These are phyloP conservation scores for Myopa testacea DNA, from an alignment of 2,888 invertebrate species.

Conservation along the genomic window DNA sequence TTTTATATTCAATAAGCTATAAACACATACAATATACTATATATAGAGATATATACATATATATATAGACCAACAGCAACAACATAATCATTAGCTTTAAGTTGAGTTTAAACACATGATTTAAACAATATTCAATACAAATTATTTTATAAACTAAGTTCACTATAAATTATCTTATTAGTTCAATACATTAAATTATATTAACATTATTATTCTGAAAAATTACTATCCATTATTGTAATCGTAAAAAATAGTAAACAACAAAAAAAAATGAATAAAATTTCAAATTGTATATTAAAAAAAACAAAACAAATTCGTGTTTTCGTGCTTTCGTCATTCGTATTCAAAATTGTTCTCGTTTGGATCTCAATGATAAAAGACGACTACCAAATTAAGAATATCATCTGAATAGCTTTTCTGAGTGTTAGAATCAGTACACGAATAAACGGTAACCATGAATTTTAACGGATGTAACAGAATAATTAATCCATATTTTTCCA, in stretches of 20 bases:
- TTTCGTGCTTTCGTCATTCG: no score
- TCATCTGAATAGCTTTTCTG: no score
- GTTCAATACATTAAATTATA: not conserved
- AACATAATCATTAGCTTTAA: constrained; percentile 17
- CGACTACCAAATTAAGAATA: no score
- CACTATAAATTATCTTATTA: not conserved
- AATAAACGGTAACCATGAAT: no score
- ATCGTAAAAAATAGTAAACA: constrained; percentile 33
- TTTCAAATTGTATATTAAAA: constrained; percentile 31
- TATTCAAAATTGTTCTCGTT: no score
- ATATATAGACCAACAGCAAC: not conserved
- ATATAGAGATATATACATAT: not conserved
- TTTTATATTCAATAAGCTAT: not conserved
- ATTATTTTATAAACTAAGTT: not conserved
- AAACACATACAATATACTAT: not conserved
- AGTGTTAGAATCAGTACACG: no score
- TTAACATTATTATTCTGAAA: constrained; percentile 5
- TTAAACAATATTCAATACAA: not conserved
- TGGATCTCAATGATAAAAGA: no score
- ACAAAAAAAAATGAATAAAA: constrained; percentile 30
- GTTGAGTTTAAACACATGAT: not conserved
- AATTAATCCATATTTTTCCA: no score
- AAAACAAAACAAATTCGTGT: not conserved
- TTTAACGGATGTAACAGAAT: no score
- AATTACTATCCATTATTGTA: constrained; percentile 22